Conservation (phyloP, 2,888 invertebrate genomes). For the Parochlus steinenii region DNA sequence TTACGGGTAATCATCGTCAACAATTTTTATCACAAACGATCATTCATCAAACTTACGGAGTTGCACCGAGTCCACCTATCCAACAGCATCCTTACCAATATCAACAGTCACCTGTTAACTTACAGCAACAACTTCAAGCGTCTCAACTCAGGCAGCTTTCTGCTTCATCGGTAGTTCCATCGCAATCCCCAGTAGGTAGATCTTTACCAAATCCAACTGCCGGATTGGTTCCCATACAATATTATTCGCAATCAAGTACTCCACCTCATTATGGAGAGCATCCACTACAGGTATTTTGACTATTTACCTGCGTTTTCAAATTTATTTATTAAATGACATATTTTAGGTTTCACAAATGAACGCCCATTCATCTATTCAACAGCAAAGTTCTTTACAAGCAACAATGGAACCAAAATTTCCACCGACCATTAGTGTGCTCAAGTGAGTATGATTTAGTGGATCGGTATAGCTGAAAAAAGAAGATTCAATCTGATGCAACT, state of each 20-base stretch:
- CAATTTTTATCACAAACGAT: constrained; percentile 22
- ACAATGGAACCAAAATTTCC: constrained; percentile 29
- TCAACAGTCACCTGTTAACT: constrained; percentile 25
- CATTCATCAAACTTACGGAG: constrained; percentile 28
- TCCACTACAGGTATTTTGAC: too few relatives aligned
- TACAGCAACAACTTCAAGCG: not conserved
- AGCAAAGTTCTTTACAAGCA: not conserved
- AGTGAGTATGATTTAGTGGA: too few relatives aligned
- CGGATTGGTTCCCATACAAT: constrained; percentile 4
- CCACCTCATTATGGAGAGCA: not conserved
- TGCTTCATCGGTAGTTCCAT: constrained; percentile 4
- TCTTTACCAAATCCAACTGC: constrained; percentile 1
- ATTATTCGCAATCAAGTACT: constrained; percentile 4
- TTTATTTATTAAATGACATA: not conserved
- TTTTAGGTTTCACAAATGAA: not conserved
- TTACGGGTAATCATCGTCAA: constrained; percentile 11
- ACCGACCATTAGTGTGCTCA: constrained; percentile 31
- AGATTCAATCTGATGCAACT: too few relatives aligned
- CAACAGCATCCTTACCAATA: constrained; percentile 35
- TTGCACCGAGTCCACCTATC: constrained; percentile 18
- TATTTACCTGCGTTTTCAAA: too few relatives aligned
- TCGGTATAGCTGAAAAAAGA: too few relatives aligned
- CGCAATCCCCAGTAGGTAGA: too few relatives aligned
- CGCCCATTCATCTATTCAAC: not conserved
- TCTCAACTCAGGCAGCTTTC: constrained; percentile 6